Base-by-base conservation (phyloP, 2,113 vertebrate genomes). In the Acanthisitta chloris region DNA sequence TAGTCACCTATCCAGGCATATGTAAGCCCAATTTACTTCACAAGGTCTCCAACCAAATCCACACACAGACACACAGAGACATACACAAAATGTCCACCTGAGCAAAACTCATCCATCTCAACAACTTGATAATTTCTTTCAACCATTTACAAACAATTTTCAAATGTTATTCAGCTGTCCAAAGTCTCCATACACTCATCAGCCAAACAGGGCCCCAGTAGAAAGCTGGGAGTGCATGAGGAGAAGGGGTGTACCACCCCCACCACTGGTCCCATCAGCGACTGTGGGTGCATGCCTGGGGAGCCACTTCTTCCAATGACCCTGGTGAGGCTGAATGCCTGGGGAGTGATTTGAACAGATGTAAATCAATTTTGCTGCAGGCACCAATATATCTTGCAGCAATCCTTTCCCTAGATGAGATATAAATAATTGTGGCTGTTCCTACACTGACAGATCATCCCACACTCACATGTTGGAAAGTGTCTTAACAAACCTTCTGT, bases 241-340 rank as follows among this genome's bases (percentile, higher is more conserved):
- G 8, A 72, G 36, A 29, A 45, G 42, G 3, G 3, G 0, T 16
- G 55, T 36, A 26, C 17, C n/a, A 49, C 28, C 11, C 8, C 7
- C 24, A 23, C 12, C 36, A 7, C 6, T 2, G 2, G 17, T 52
- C 19, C 31, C 3, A 4, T 12, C 25, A 67, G 72, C 1, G 1
- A 4, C 13, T 3, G 1, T 1, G 1, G 10, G 3, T 4, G 1
- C 18, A 43, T 0, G 1, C 4, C 49, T 45, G 66, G 14, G 15
- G 9, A 80, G 13, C 1, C 18, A 52, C 1, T 1, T 40, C 34
- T 67, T 74, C 25, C 57, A 40, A 3, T 26, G 34, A 34, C 15
- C 14, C 43, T 34, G 33, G 5, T 33, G 28, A 28, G 25, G 21
- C 28, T 19, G 10, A 49, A 36, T 26, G 38, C 14, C 51, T 2